These are phyloP conservation scores for Phymatocera aterrima DNA, from an alignment of 2,888 invertebrate genomes.

Conservation along the genomic window DNA sequence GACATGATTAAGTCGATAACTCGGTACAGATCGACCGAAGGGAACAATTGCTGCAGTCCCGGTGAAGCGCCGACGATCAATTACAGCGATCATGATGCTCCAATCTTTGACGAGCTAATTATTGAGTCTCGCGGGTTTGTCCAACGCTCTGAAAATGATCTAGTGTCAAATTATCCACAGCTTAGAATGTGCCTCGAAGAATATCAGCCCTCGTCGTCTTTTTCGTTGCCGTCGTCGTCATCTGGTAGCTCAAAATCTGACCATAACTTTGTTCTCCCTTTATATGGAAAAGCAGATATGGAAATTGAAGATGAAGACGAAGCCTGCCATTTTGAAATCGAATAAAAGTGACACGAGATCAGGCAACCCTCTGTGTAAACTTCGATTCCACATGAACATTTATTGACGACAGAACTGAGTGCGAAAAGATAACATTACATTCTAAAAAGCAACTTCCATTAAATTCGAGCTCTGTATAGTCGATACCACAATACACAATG, in stretches of 20 bases:
- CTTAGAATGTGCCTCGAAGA: constrained; percentile 7
- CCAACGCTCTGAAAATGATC: not conserved
- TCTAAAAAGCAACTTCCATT: too few relatives aligned
- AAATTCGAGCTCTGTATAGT: too few relatives aligned
- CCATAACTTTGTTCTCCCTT: not conserved
- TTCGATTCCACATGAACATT: too few relatives aligned
- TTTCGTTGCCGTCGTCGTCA: not conserved
- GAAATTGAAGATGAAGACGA: not conserved
- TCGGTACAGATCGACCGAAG: constrained; percentile 55
- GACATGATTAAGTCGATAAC: constrained; percentile 68
- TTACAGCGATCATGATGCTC: not conserved
- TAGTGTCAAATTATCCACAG: constrained; percentile 25
- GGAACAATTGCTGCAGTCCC: not conserved
- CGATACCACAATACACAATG: too few relatives aligned
- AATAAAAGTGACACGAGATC: too few relatives aligned
- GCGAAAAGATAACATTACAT: too few relatives aligned
- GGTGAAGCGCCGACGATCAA: not conserved
- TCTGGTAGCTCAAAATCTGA: not conserved
- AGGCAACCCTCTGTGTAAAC: too few relatives aligned
- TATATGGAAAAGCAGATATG: not conserved
- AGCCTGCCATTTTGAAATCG: too few relatives aligned
- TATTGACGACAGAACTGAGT: too few relatives aligned
- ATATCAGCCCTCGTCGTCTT: not conserved
- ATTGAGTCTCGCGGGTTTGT: not conserved
- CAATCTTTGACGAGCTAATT: not conserved